phyloP scores from a whole-genome alignment of 1,140 invertebrate genomes.

The Lepeophtheirus salmonis region DNA sequence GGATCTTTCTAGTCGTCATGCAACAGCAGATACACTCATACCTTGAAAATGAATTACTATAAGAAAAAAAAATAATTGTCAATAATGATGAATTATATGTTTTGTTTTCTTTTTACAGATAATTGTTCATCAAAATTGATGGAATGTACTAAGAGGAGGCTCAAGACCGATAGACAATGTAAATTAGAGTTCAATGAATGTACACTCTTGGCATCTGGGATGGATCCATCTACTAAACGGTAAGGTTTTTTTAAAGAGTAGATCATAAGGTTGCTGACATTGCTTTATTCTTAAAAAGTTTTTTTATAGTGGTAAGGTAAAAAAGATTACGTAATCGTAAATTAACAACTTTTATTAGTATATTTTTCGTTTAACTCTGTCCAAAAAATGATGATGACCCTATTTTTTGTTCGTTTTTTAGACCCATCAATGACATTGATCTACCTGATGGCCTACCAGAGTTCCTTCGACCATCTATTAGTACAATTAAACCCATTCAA shows the following conservation, averaged over 20 bases:
- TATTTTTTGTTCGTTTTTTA: not conserved
- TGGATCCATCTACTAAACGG: too few species aligned
- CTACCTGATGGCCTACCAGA: not conserved
- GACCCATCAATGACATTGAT: conserved; percentile 7
- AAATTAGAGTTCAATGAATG: not conserved
- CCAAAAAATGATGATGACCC: too few species aligned
- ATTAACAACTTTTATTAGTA: too few species aligned
- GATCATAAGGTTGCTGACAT: too few species aligned
- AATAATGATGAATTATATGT: not conserved
- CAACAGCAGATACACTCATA: too few species aligned
- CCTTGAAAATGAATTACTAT: not conserved
- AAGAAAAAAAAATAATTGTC: not conserved
- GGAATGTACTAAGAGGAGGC: not conserved
- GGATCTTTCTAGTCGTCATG: too few species aligned
- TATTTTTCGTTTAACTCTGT: too few species aligned
- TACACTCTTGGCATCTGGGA: not conserved
- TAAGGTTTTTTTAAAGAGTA: too few species aligned
- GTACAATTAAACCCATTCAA: not conserved
- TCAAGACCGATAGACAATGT: conserved; percentile 4
- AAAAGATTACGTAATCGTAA: too few species aligned
- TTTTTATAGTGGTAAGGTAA: too few species aligned
- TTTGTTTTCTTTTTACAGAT: conserved; percentile 2
- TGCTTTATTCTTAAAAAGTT: too few species aligned
- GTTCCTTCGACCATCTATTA: not conserved
- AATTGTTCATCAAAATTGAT: not conserved